Conservation (phyloP, 1,140 invertebrate species). For the Probaryconus sp. region DNA sequence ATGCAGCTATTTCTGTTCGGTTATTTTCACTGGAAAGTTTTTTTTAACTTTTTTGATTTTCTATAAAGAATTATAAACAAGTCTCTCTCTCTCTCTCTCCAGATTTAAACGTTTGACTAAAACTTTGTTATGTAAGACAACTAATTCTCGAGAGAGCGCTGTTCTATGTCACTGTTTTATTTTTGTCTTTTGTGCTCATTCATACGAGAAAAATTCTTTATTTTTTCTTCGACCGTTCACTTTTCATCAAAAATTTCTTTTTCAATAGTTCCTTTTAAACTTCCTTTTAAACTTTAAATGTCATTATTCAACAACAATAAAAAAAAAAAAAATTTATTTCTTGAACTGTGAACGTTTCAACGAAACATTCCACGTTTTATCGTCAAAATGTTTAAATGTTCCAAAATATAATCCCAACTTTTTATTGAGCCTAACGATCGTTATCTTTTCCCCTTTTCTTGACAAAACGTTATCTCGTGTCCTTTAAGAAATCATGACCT, state of each 20-base stretch:
- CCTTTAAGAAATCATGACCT: constrained; percentile 29
- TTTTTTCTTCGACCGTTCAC: constrained; percentile 32
- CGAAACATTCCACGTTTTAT: too few species aligned
- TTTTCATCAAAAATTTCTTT: constrained; percentile 29
- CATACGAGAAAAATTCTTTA: constrained; percentile 42
- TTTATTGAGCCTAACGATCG: too few species aligned
- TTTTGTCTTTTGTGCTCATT: constrained; percentile 20
- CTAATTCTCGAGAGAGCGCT: not conserved
- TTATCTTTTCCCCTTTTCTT: constrained; percentile 17
- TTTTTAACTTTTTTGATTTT: constrained; percentile 3
- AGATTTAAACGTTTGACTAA: constrained; percentile 28
- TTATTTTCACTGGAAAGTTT: too few species aligned
- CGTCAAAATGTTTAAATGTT: constrained; percentile 7
- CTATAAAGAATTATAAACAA: constrained; percentile 27
- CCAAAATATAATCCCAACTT: not conserved
- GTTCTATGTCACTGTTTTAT: constrained; percentile 33
- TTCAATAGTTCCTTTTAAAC: too few species aligned
- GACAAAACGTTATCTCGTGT: constrained; percentile 2
- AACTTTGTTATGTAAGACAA: constrained; percentile 42
- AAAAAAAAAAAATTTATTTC: too few species aligned
- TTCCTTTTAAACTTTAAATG: too few species aligned
- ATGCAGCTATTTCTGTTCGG: too few species aligned
- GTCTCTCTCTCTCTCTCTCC: not conserved
- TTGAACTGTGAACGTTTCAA: too few species aligned
- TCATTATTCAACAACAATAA: too few species aligned